A percentile compares a stretch with the other conserved stretches of the same genome.
These are phyloP conservation scores for Crenuchus spilurus DNA, from an alignment of 2,797 vertebrate species.

Conservation along the genomic window DNA sequence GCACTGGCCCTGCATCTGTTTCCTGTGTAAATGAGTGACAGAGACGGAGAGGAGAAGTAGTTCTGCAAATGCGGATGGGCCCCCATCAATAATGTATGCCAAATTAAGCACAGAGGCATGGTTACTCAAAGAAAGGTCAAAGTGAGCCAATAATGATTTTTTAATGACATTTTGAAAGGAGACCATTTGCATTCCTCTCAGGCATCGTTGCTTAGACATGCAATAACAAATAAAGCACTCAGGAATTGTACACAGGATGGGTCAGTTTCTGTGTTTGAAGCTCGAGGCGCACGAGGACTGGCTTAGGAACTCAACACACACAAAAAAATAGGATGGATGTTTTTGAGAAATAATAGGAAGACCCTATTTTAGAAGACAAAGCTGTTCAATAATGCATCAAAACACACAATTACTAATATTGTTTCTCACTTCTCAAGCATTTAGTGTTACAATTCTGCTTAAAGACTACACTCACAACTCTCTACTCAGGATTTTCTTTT, in stretches of 20 bases:
- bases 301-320: too few relatives aligned
- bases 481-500: neutral
- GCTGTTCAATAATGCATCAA: neutral
- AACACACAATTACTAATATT: neutral
- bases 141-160: conserved; percentile 76
- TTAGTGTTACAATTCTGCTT: neutral
- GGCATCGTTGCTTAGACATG: conserved; percentile 57
- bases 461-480: neutral
- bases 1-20: conserved; percentile 58
- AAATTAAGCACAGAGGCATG: conserved; percentile 66
- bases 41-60: conserved; percentile 62
- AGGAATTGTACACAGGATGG: conserved; percentile 12
- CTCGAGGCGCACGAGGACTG: neutral
- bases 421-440: neutral
- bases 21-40: conserved; percentile 60
- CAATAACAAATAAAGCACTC: conserved; percentile 56
- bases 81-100: conserved; percentile 67
- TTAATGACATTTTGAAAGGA: conserved; percentile 73
- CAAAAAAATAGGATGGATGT: too few relatives aligned
- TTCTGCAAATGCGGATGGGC: conserved; percentile 48
- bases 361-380: neutral
- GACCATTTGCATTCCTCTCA: conserved; percentile 66
- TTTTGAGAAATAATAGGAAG: too few relatives aligned
- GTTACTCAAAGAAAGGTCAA: conserved; percentile 75
- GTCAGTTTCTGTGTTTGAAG: neutral